Conservation (phyloP, 2,797 vertebrate genomes). For the Hemibagrus guttatus region DNA sequence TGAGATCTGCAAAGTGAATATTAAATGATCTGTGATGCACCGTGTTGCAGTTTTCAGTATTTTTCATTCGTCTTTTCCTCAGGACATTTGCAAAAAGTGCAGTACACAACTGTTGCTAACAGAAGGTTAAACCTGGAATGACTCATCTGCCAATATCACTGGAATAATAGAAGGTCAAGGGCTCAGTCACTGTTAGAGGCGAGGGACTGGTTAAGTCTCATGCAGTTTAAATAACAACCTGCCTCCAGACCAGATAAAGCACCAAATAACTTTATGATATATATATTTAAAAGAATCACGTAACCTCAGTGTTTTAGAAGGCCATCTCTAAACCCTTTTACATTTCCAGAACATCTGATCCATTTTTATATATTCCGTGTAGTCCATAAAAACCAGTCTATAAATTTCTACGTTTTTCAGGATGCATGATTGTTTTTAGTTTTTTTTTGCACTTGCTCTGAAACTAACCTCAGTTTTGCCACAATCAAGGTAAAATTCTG, state of each 20-base stretch:
- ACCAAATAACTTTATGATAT: neutral
- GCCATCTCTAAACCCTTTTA: neutral
- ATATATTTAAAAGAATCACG: neutral
- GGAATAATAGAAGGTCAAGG: neutral
- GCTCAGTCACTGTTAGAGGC: neutral
- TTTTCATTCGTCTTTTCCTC: neutral
- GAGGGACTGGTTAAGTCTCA: neutral
- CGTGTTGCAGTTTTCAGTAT: neutral
- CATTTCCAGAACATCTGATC: neutral
- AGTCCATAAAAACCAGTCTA: neutral
- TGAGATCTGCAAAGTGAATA: neutral
- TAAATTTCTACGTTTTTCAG: neutral
- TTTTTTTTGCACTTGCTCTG: neutral
- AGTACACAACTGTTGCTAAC: neutral
- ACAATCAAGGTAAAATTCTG: neutral
- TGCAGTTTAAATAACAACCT: neutral
- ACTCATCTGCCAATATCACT: neutral
- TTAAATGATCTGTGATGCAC: no score
- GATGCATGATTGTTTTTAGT: neutral
- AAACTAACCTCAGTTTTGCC: neutral
- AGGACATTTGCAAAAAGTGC: neutral
- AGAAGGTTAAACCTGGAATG: neutral
- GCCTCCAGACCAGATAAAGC: neutral
- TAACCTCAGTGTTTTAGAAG: neutral
- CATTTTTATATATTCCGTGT: neutral